Evolutionary conservation across 1,140 invertebrate genomes (phyloP).

Genomic region (Rhynchophorus ferrugineus): DNA sequence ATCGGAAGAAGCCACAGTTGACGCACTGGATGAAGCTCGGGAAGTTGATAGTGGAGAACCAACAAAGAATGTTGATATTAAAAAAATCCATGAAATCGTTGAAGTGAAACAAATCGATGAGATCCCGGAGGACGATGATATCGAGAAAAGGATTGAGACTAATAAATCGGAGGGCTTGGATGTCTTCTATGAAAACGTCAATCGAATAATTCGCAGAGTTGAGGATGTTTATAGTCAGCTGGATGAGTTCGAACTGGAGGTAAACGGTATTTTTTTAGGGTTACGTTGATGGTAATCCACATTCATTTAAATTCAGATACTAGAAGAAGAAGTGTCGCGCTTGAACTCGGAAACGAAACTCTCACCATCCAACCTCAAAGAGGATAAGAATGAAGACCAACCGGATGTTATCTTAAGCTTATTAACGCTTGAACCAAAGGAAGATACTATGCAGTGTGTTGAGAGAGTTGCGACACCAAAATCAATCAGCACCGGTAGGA

Average conservation of each 20-base stretch:
- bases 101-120: background rate
- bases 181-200: slow-evolving; percentile 13
- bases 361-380: too few species aligned
- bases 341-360: too few species aligned
- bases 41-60: background rate
- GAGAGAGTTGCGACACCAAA: too few species aligned
- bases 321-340: too few species aligned
- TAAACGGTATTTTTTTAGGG: background rate
- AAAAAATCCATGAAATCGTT: background rate
- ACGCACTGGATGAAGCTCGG: background rate
- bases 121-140: background rate
- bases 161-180: background rate
- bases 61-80: background rate
- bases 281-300: background rate
- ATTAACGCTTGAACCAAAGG: slow-evolving; percentile 23
- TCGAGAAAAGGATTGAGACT: background rate
- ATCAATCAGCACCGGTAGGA: slow-evolving; percentile 5
- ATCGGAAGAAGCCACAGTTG: background rate
- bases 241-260: slow-evolving; percentile 17
- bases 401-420: slow-evolving; percentile 17
- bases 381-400: background rate
- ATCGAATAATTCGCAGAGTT: slow-evolving; percentile 19
- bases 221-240: slow-evolving; percentile 24
- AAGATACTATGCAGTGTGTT: too few species aligned
- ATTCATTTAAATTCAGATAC: too few species aligned